Evolutionary conservation across 2,888 invertebrate species (phyloP).

Genomic region (Cheilosia scutellata): DNA sequence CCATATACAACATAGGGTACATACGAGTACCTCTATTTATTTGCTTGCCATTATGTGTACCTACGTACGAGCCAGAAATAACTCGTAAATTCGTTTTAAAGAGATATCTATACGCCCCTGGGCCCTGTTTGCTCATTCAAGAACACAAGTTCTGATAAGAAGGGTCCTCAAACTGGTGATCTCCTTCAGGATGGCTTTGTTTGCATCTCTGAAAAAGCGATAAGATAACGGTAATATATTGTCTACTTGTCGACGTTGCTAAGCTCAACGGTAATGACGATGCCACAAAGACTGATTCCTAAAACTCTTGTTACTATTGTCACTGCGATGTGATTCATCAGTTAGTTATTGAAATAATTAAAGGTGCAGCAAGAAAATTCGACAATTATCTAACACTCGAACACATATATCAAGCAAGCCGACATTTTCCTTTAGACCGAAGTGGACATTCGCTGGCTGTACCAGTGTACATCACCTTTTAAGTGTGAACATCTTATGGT

Average conservation of each 20-base stretch:
- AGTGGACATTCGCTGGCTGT: not conserved
- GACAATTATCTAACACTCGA: slow-evolving; percentile 36
- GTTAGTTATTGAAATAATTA: slow-evolving; percentile 38
- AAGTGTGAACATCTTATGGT: slow-evolving; percentile 30
- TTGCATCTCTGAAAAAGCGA: slow-evolving; percentile 81
- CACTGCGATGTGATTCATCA: slow-evolving; percentile 36
- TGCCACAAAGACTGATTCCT: slow-evolving; percentile 10
- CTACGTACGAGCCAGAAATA: slow-evolving; percentile 45
- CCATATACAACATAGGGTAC: slow-evolving; percentile 52
- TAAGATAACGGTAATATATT: slow-evolving; percentile 79
- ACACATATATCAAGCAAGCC: slow-evolving; percentile 30
- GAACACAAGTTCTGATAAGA: slow-evolving; percentile 69
- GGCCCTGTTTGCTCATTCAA: slow-evolving; percentile 47
- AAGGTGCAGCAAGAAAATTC: slow-evolving; percentile 44
- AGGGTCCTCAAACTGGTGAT: slow-evolving; percentile 65
- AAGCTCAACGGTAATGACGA: slow-evolving; percentile 23
- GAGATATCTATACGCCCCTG: slow-evolving; percentile 56
- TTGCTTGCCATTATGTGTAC: slow-evolving; percentile 44
- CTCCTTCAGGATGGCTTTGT: slow-evolving; percentile 76
- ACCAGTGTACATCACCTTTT: slow-evolving; percentile 1
- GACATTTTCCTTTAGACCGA: slow-evolving; percentile 14
- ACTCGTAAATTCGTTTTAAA: slow-evolving; percentile 61
- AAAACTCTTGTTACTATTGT: slow-evolving; percentile 24
- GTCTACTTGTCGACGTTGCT: slow-evolving; percentile 33
- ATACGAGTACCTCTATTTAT: slow-evolving; percentile 60